Evolutionary conservation across 1,140 invertebrate genomes (phyloP).

Genomic region (Drosophila ohnishii): DNA sequence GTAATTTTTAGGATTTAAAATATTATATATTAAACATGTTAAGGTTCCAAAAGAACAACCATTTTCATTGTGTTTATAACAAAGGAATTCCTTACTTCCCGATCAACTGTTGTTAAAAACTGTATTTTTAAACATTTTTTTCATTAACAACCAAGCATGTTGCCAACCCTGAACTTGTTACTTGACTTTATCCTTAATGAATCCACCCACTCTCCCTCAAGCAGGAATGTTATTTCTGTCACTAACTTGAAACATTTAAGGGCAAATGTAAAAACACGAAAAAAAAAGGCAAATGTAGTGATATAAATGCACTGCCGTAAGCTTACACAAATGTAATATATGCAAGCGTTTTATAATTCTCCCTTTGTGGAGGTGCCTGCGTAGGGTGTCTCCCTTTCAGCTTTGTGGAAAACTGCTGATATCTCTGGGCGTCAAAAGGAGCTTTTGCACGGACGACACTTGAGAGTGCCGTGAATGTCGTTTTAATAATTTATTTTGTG

Average conservation of each 20-base stretch:
- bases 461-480: slow-evolving; percentile 51
- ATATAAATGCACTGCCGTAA: slow-evolving; percentile 1
- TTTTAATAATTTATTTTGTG: slow-evolving; percentile 79
- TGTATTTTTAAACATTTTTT: not conserved
- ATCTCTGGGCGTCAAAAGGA: slow-evolving; percentile 38
- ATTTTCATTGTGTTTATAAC: no score
- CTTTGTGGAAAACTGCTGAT: slow-evolving; percentile 23
- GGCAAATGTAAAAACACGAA: not conserved
- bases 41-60: no score
- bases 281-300: slow-evolving; percentile 3
- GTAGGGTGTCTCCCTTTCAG: slow-evolving; percentile 15
- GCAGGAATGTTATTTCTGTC: not conserved
- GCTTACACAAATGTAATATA: slow-evolving; percentile 11
- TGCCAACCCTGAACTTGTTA: slow-evolving; percentile 9
- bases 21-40: not conserved
- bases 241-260: slow-evolving; percentile 1
- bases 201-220: not conserved
- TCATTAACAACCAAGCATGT: not conserved
- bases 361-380: not conserved
- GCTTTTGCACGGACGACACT: slow-evolving; percentile 47
- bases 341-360: slow-evolving; percentile 29
- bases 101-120: not conserved
- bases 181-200: not conserved
- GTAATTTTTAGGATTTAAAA: not conserved
- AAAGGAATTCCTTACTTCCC: no score